Evolutionary conservation across 2,797 vertebrate species (phyloP).

Genomic region (Thripadectes ignobilis): DNA sequence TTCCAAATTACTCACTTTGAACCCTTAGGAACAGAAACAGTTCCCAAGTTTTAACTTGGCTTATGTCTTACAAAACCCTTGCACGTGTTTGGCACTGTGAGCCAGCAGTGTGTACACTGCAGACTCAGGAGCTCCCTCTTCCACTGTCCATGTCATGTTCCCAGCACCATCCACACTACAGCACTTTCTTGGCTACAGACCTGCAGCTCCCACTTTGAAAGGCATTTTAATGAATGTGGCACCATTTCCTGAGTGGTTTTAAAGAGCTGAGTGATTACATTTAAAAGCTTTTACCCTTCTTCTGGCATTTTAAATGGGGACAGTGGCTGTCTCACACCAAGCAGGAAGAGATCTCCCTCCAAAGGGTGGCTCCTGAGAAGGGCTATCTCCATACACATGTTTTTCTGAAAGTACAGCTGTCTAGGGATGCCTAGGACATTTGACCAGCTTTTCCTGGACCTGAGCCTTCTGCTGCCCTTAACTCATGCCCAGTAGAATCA

Average conservation of each 20-base stretch:
- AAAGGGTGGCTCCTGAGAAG: background rate
- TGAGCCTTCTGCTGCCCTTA: background rate
- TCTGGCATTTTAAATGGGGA: background rate
- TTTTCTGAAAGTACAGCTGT: background rate
- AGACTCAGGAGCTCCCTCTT: background rate
- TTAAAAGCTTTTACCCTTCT: background rate
- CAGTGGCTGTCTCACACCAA: background rate
- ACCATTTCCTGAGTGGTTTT: background rate
- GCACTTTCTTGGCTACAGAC: background rate
- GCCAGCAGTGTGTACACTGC: background rate
- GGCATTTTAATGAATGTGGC: background rate
- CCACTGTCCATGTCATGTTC: accelerated
- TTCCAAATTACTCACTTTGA: background rate
- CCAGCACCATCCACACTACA: background rate
- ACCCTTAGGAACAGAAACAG: background rate
- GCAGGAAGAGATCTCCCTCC: background rate
- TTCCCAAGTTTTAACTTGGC: background rate
- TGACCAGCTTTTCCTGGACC: background rate
- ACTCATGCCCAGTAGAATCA: background rate
- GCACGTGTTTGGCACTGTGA: background rate
- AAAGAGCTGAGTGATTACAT: background rate
- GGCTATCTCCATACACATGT: background rate
- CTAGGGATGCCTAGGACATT: background rate
- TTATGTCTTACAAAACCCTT: background rate
- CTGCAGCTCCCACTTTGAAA: background rate